Evolutionary conservation across 2,797 vertebrate species (phyloP).

Genomic region (Sebastes hopkinsi): DNA sequence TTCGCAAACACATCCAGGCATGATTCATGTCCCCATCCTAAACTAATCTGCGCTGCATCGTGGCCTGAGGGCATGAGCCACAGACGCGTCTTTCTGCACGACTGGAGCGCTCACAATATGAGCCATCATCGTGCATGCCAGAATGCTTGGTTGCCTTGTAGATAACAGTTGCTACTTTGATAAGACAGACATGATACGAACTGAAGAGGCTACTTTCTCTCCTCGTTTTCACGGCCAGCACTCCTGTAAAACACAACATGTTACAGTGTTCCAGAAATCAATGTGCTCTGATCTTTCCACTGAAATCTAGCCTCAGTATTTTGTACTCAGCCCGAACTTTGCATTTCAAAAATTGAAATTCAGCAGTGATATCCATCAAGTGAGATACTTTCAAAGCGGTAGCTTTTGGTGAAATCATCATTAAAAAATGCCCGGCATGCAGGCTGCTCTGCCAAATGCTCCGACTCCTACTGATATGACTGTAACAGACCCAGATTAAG

Average conservation of each 20-base stretch:
- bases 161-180: neutral
- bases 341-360: neutral
- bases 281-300: neutral
- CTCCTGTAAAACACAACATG: neutral
- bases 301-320: neutral
- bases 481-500: constrained; percentile 10
- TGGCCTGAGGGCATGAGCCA: constrained; percentile 10
- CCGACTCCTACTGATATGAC: constrained; percentile 12
- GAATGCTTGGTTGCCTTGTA: neutral
- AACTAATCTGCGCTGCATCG: constrained; percentile 18
- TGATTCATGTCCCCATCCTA: constrained; percentile 23
- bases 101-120: neutral
- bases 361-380: neutral
- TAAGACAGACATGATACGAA: neutral
- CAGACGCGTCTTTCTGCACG: neutral
- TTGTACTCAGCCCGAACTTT: neutral
- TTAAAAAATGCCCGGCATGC: constrained; percentile 26
- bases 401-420: constrained; percentile 22
- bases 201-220: neutral
- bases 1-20: constrained; percentile 19
- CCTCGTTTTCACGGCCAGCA: neutral
- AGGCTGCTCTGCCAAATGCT: constrained; percentile 1
- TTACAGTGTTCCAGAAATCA: neutral
- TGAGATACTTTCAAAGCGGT: neutral
- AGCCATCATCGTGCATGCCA: neutral